Evolutionary conservation across 2,113 vertebrate species (phyloP).

Genomic region (Desmodus rotundus): DNA sequence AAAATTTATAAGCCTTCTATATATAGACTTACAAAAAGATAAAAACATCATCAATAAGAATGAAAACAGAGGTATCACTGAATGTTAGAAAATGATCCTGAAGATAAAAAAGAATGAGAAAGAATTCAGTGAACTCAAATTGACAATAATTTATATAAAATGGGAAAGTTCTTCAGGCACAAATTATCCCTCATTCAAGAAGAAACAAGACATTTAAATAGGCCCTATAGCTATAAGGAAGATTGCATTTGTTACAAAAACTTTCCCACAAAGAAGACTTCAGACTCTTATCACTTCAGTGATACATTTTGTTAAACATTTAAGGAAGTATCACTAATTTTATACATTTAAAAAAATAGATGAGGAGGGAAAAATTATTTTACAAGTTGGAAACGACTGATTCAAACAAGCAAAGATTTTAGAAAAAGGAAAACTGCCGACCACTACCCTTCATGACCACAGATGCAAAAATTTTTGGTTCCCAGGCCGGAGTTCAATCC

Average conservation of each 20-base stretch:
- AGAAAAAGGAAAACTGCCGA: neutral
- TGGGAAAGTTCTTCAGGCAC: neutral
- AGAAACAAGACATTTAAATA: neutral
- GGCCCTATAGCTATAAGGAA: neutral
- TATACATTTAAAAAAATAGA: neutral
- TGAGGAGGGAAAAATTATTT: neutral
- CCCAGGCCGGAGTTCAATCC: no score
- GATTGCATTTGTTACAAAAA: neutral
- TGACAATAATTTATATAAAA: neutral
- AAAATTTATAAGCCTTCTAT: neutral
- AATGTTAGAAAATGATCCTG: neutral
- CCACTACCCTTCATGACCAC: no score
- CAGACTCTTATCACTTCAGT: neutral
- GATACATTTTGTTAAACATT: no score
- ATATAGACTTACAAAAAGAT: neutral
- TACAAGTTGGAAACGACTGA: neutral
- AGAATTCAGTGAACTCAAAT: neutral
- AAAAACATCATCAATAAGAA: neutral
- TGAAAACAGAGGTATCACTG: neutral
- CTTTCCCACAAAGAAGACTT: neutral
- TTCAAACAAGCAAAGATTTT: neutral
- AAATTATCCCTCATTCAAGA: neutral
- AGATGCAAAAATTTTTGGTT: no score
- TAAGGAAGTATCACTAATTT: neutral
- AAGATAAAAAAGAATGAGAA: neutral